Percentiles rank a stretch among this genome's conserved stretches.
Evolutionary conservation across 2,113 vertebrate genomes (phyloP).

Genomic region (Ciconia stormi): DNA sequence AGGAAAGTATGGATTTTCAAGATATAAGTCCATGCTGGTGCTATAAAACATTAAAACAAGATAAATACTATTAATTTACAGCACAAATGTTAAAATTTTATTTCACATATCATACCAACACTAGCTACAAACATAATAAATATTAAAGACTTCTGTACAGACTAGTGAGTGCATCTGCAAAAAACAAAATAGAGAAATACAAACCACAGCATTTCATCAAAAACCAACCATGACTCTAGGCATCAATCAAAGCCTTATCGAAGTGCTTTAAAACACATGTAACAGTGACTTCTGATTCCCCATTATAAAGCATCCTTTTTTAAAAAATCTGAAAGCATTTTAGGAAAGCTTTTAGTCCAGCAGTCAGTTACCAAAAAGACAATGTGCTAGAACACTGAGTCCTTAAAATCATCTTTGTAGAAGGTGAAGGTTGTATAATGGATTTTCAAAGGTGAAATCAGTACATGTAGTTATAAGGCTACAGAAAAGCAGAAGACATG

Average conservation of each 20-base stretch:
- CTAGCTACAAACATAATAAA: not conserved
- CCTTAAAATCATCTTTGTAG: not conserved
- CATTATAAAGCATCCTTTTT: not conserved
- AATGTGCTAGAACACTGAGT: not conserved
- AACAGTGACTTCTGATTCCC: not conserved
- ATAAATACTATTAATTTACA: not conserved
- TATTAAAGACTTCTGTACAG: not conserved
- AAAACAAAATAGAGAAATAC: not conserved
- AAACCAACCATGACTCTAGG: fast-evolving
- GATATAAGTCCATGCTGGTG: not conserved
- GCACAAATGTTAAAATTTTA: not conserved
- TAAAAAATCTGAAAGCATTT: not conserved
- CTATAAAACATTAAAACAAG: not conserved
- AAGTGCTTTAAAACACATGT: not conserved
- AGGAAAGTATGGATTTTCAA: not conserved
- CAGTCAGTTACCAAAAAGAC: not conserved
- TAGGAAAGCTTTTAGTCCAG: not conserved
- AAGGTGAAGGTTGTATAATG: not conserved
- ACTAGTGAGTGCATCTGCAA: not conserved
- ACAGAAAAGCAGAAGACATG: not conserved
- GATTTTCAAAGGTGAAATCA: slow-evolving; percentile 2
- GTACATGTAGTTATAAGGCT: not conserved
- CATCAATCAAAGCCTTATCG: not conserved
- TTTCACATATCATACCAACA: not conserved
- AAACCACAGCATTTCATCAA: not conserved